Conservation (phyloP, 2,797 vertebrate species). For the Holocentrus rufus region DNA sequence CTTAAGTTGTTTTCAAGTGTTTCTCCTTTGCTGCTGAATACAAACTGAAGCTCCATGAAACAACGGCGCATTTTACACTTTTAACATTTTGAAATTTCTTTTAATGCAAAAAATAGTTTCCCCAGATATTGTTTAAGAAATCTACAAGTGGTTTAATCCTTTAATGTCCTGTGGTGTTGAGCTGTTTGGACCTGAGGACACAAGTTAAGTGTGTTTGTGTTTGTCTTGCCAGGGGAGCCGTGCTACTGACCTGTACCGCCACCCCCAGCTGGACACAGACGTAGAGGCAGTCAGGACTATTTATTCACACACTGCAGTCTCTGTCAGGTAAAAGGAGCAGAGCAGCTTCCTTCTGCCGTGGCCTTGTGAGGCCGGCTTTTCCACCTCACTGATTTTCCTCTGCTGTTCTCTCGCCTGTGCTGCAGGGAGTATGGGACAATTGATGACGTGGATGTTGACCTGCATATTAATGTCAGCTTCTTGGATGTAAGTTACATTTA, state of each 20-base stretch:
- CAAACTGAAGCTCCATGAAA: background rate
- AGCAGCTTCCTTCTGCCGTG: background rate
- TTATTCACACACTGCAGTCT: conserved; percentile 90
- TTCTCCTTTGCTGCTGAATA: background rate
- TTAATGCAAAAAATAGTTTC: background rate
- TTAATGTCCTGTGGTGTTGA: conserved; percentile 36
- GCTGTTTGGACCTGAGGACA: conserved; percentile 24
- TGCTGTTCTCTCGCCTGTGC: conserved; percentile 2
- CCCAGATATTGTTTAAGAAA: conserved; percentile 6
- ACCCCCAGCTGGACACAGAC: conserved; percentile 92
- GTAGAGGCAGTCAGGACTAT: conserved; percentile 91
- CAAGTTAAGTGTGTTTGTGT: conserved; percentile 56
- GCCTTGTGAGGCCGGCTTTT: background rate
- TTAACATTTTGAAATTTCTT: no score
- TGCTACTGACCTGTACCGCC: conserved; percentile 86
- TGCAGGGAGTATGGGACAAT: conserved; percentile 90
- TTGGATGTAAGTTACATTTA: conserved; percentile 86
- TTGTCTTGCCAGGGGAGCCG: conserved; percentile 84
- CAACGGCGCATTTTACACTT: background rate
- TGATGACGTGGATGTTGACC: conserved; percentile 91
- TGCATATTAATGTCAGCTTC: conserved; percentile 89
- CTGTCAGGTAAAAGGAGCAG: conserved; percentile 83
- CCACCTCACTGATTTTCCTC: background rate
- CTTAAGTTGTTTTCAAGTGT: background rate
- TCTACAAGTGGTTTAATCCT: conserved; percentile 31